A percentile compares a stretch with the other conserved stretches of the same genome.
Evolutionary conservation across 2,888 invertebrate genomes (phyloP).

Genomic region (Morinoia aosen): DNA sequence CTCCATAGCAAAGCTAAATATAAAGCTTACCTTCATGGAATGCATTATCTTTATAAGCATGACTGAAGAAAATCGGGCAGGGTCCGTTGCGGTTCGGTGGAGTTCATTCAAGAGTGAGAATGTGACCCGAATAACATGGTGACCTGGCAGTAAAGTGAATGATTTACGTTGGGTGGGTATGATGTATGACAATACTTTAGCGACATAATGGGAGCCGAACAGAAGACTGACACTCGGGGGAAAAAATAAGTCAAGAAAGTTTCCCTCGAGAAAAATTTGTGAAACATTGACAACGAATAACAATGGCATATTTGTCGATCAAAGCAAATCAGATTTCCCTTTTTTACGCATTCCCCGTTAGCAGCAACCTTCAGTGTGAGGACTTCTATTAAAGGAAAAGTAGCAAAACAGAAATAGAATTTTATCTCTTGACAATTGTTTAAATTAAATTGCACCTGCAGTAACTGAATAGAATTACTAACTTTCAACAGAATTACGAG

Average conservation of each 20-base stretch:
- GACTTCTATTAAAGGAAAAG: background rate
- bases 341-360: background rate
- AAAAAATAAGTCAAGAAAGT: background rate
- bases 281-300: background rate
- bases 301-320: background rate
- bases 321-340: background rate
- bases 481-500: too few species aligned
- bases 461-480: too few species aligned
- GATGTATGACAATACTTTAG: background rate
- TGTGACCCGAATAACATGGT: constrained; percentile 20
- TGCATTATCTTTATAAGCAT: background rate
- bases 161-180: background rate
- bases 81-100: background rate
- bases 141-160: background rate
- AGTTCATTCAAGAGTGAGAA: background rate
- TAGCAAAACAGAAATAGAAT: background rate
- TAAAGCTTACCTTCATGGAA: background rate
- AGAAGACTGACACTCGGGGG: background rate
- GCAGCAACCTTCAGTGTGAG: background rate
- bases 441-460: too few species aligned
- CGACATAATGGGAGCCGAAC: background rate
- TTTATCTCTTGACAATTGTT: background rate
- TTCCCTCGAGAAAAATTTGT: background rate
- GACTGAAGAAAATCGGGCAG: background rate
- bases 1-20: background rate